Conservation (phyloP, 2,113 vertebrate species). For the Odocoileus virginianus region DNA sequence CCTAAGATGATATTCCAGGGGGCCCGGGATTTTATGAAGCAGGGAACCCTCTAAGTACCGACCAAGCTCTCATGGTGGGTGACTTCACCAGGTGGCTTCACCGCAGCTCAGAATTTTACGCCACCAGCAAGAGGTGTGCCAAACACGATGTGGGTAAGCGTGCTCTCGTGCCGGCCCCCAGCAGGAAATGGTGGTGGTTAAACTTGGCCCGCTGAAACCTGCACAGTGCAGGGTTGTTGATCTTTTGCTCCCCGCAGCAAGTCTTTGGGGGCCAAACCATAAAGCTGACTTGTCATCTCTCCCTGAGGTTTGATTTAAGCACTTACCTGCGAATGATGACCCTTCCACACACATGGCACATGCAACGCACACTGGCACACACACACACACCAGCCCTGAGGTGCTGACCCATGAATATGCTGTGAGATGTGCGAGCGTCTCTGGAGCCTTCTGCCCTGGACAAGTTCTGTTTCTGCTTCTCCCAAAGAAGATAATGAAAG, state of each 20-base stretch:
- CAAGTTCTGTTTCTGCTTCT: background rate
- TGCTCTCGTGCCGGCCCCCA: constrained; percentile 12
- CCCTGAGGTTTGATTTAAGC: constrained; percentile 57
- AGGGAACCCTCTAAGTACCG: background rate
- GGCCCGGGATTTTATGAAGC: constrained; percentile 35
- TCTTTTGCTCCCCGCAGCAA: constrained; percentile 55
- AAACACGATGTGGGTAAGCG: background rate
- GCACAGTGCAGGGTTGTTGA: constrained; percentile 44
- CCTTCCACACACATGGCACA: background rate
- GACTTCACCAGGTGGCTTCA: background rate
- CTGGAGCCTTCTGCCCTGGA: background rate
- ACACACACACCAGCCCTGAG: background rate
- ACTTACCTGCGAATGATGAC: constrained; percentile 34
- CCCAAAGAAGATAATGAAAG: background rate
- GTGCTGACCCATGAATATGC: background rate
- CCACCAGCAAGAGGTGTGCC: background rate
- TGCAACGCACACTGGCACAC: background rate
- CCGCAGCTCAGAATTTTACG: background rate
- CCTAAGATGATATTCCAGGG: constrained; percentile 49
- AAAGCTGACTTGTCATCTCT: constrained; percentile 63
- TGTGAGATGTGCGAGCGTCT: background rate
- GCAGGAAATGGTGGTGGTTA: constrained; percentile 61
- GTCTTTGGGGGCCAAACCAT: constrained; percentile 57
- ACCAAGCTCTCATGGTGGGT: background rate
- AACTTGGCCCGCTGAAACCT: constrained; percentile 45